Conservation (phyloP, 2,113 vertebrate genomes). For the human region GRCh38 chrX:35599501-35600000, state of each 20-base stretch:
- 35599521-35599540: neutral
- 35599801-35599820: conserved; percentile 54
- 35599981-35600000: neutral
- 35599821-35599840: conserved; percentile 55
- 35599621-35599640: conserved; percentile 23
- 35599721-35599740: conserved; percentile 55
- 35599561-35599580: conserved; percentile 19
- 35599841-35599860: conserved; percentile 45
- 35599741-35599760: conserved; percentile 58
- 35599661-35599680: conserved; percentile 57
- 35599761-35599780: conserved; percentile 57
- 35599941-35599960: conserved; percentile 41
- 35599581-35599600: neutral
- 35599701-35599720: conserved; percentile 54
- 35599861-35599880: conserved; percentile 66
- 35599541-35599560: conserved; percentile 2
- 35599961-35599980: neutral
- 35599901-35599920: conserved; percentile 51
- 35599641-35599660: conserved; percentile 15
- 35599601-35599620: neutral
- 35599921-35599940: conserved; percentile 49
- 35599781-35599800: conserved; percentile 59
- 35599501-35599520: neutral
- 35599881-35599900: conserved; percentile 54
- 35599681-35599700: conserved; percentile 8